Evolutionary conservation across 2,797 vertebrate species (phyloP), one percentile per base, ranked within the genome.

Genomic region (Channallabes apus): DNA sequence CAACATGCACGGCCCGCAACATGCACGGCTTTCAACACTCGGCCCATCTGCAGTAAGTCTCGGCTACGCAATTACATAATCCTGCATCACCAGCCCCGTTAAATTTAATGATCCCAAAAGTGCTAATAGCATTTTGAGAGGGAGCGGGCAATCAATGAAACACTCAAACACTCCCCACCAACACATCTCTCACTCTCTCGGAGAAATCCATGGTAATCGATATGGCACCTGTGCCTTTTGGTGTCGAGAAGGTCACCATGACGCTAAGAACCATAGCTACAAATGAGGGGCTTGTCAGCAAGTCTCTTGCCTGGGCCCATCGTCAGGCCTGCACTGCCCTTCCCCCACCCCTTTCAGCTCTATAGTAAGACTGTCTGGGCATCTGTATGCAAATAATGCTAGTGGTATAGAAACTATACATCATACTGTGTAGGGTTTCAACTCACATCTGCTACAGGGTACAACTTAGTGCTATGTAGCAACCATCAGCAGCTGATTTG

Each of bases 371-470:
- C 84, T 86, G 82, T 88, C 86, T 90, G 85, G 86, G 90, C 91
- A 92, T 92, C 91, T 92, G 91, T 91, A 92, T 92, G 90, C 87
- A 90, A 92, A 91, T 91, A 51, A 82, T 46, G 69, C 69, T 61
- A 85, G 85, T 90, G 86, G 84, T 90, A 90, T 86, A 88, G 86
- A 87, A 87, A 84, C 72, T 80, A 88, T 86, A 88, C 84, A 77
- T 89, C 12, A 58, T 83, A 82, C 75, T 75, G 82, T 78, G 84
- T 76, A 86, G 59, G 64, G 75, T 80, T 84, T 76, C 73, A 84
- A 78, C 73, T 83, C 78, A 86, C 84, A 84, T 85, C 81, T 83
- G 88, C 85, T 88, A 86, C 76, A 86, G 86, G 69, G 85, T 84
- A 80, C 67, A 86, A 86, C 84, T 86, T 86, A 51, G 62, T 65